Evolutionary conservation across 2,888 invertebrate genomes (phyloP), one percentile per base, ranked within the genome.

Genomic region (Leptinotarsa peninsularis): DNA sequence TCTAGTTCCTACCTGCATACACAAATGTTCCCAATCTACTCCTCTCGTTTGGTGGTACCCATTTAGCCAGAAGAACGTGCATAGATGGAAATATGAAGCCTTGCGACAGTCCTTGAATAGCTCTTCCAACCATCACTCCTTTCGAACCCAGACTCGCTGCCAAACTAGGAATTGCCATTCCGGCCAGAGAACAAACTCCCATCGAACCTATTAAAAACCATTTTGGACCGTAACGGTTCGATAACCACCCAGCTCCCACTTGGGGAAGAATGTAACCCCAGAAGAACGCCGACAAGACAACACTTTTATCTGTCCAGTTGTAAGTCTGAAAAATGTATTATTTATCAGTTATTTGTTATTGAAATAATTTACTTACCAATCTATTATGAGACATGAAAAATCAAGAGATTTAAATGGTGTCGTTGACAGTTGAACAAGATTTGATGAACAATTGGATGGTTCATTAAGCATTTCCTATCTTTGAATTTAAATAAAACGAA

Each of bases 251-350:
- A 0, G 92, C 92, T 0, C 93, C 93, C 0, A 95, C 87, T 87
- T 95, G 95, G 18, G 93, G 92, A 2, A 93, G 80, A 2, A 94
- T 90, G 85, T 95, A 95, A 1, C 95, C 95, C 94, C 94, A 94
- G 87, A 95, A 94, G 87, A 95, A 95, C 0, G 95, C 93, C 14
- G 94, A 94, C 10, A 94, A 88, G 50, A 94, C 90, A 74, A 92
- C 83, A 14, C 91, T 90, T 14, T 88, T 84, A 74, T 90, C 87
- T 17, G 87, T 84, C 93, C 93, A 93, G 3, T 90, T 77, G 73
- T 82, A 83, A 0, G 82, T 82, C 83, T 83, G 67, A 43, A 80
- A 82, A 43, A 43, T 43, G 43, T 54, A 43, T 43, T 43, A 43
- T 10, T 43, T 3, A 13, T 43, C 10, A 43, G 43, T 43, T 13